Evolutionary conservation across 2,888 invertebrate genomes (phyloP), one percentile per base, ranked within the genome.

Genomic region (Campoletis raptor): DNA sequence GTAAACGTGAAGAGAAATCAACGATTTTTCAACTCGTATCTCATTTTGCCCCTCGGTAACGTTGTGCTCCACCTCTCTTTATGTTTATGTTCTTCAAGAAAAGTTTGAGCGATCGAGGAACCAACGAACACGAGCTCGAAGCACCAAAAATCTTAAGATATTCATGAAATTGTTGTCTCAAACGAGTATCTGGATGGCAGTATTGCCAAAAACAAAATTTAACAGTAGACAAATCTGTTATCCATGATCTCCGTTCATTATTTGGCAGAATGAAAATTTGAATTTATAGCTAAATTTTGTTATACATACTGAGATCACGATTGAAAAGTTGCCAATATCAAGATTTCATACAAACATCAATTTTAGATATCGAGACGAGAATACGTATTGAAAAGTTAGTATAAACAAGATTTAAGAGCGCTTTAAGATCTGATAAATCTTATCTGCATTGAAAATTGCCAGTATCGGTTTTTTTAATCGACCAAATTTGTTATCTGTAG

Each of bases 281-380:
- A 54, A 67, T 69, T 67, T 42, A 79, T 52, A 40, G 15, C 21
- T 64, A 87, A 88, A 86, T 85, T 30, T 77, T 40, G 54, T 83
- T 52, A 37, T 57, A 21, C 72, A 24, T 0, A 54, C 57, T 78
- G 36, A 72, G 83, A 42, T 83, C 82, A 80, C 73, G 85, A 85
- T 83, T 85, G 87, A 87, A 88, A 74, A 80, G 67, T 81, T 83
- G 88, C 85, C 88, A 89, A 84, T 69, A 85, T 87, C 21, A 72
- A 81, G 70, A 64, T 81, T 77, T 45, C 21, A 85, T 74, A 42
- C 10, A 64, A 54, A 54, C 42, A 45, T 64, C 9, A 76, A 64
- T 76, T 76, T 54, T 2, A 8, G 15, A 9, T 45, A 45, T 73
- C 37, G 54, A 12, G 21, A 10, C 10, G 18, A 24, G n/a, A 73